Base-by-base conservation (phyloP, 2,113 vertebrate species). In the Albula goreensis region DNA sequence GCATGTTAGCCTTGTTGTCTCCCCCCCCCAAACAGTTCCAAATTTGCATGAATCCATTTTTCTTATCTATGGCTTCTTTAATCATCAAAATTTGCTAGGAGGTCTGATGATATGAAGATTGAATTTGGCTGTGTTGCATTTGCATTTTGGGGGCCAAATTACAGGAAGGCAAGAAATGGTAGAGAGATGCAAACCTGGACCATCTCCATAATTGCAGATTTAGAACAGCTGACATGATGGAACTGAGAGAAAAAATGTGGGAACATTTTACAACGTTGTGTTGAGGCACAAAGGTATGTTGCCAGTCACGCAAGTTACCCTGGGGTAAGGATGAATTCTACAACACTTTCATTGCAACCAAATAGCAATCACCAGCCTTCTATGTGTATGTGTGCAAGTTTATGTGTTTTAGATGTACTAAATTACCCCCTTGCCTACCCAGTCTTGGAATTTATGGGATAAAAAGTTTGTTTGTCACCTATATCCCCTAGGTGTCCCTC, bases 381-480 rank as follows among this genome's bases (percentile, higher is more conserved):
- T 78, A 48, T 63, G 78, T n/a, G 78, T 25, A 50, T 63, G 57
- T 63, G 41, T 80, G 53, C 41, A 12, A 79, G 52, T 52, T 11
- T 11, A 70, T 78, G 22, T n/a, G 25, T 50, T 77, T 52, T 25
- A 79, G 49, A 57, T 52, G 22, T 79, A 25, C 52, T 53, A 5
- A 41, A 78, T n/a, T 19, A 41, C 49, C 51, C 31, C 83, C 52
- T 57, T 50, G 25, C 78, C 19, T 79, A 19, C 15, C 5, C 13
- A 50, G 41, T 74, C 22, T 31, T 19, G 22, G 7, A 74, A 74
- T n/a, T 22, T 1, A 5, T 66, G 22, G 22, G 17, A 31, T 41
- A 0, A 78, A 80, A 81, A 87, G 31, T 86, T 79, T 82, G 83
- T 81, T 82, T 52, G n/a, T 85, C n/a, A 15, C 80, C 60, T 11